phyloP scores from a whole-genome alignment of 2,113 vertebrate genomes.

The Gavia stellata region DNA sequence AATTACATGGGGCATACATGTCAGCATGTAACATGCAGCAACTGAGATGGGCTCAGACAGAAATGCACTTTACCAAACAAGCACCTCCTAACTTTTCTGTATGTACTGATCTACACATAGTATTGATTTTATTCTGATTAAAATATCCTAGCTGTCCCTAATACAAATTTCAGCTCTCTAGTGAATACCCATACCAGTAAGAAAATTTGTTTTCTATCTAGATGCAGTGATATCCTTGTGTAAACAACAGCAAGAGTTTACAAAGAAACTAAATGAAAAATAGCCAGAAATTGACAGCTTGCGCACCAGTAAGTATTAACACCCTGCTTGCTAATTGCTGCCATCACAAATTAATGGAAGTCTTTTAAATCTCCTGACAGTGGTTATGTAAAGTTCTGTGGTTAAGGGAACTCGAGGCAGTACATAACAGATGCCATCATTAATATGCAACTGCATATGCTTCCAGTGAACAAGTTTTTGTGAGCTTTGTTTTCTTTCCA shows the following conservation, averaged over 20 bases:
- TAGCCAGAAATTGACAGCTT: conserved; percentile 61
- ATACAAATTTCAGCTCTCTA: neutral
- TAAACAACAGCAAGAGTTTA: conserved; percentile 28
- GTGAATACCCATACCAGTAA: neutral
- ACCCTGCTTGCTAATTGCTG: conserved; percentile 73
- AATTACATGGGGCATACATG: neutral
- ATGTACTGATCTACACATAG: neutral
- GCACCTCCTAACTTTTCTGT: neutral
- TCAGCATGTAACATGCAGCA: neutral
- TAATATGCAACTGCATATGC: conserved; percentile 73
- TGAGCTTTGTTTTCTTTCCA: neutral
- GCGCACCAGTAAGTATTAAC: conserved; percentile 53
- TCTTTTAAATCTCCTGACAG: conserved; percentile 71
- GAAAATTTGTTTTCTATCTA: neutral
- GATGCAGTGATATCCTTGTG: neutral
- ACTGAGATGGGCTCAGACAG: neutral
- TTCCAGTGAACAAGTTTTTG: conserved; percentile 49
- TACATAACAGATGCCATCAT: conserved; percentile 72
- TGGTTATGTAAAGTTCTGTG: conserved; percentile 63
- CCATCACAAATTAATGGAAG: conserved; percentile 70
- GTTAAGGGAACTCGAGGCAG: conserved; percentile 59
- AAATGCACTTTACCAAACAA: neutral
- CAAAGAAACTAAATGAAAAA: conserved; percentile 42
- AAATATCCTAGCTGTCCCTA: neutral
- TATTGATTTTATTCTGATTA: neutral